Evolutionary conservation across 2,113 vertebrate genomes (phyloP).

Genomic region (Tautogolabrus adspersus): DNA sequence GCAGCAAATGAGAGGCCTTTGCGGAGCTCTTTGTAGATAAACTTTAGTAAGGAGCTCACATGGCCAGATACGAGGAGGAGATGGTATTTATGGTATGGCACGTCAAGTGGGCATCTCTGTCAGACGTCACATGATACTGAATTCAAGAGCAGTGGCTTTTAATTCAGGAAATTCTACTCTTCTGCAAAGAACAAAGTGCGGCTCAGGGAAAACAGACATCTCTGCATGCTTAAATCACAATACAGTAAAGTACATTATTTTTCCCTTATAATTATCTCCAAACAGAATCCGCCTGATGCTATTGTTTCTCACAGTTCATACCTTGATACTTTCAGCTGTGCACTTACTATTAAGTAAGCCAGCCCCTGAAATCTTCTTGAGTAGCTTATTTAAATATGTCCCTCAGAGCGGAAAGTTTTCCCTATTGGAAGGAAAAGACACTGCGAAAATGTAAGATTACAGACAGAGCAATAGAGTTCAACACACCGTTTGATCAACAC

Average conservation of each 20-base stretch:
- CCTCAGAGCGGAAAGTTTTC: too few relatives aligned
- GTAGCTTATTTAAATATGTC: too few relatives aligned
- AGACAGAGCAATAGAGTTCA: too few relatives aligned
- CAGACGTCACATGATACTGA: slow-evolving; percentile 53
- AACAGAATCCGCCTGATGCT: too few relatives aligned
- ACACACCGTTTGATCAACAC: too few relatives aligned
- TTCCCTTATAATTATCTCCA: too few relatives aligned
- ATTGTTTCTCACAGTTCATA: too few relatives aligned
- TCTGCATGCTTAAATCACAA: background rate
- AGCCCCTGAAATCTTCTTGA: too few relatives aligned
- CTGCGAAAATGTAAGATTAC: too few relatives aligned
- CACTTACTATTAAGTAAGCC: too few relatives aligned
- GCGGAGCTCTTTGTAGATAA: slow-evolving; percentile 70
- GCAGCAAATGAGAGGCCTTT: slow-evolving; percentile 64
- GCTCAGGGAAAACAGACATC: background rate
- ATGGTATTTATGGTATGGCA: slow-evolving; percentile 76
- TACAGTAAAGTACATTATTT: background rate
- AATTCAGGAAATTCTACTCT: slow-evolving; percentile 17
- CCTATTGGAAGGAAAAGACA: too few relatives aligned
- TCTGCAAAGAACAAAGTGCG: slow-evolving; percentile 21
- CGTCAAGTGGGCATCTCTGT: slow-evolving; percentile 68
- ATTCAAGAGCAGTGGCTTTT: slow-evolving; percentile 28
- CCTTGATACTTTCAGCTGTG: background rate
- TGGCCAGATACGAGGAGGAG: slow-evolving; percentile 61
- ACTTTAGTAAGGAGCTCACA: slow-evolving; percentile 47